Conservation (phyloP, 2,797 vertebrate species). For the Platalea minor region DNA sequence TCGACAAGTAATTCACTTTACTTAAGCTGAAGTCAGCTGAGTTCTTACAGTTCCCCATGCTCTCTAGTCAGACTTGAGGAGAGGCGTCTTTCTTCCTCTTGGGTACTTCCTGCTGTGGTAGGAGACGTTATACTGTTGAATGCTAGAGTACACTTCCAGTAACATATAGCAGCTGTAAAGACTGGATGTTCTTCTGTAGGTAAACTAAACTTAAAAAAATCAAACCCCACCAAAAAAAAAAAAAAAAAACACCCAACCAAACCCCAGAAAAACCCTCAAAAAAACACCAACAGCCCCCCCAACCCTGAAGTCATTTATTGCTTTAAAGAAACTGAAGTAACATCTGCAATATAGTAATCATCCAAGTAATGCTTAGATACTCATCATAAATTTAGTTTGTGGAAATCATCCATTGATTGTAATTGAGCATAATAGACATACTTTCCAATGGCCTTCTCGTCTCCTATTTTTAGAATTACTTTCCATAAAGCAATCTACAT, state of each 20-base stretch:
- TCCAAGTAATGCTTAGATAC: background rate
- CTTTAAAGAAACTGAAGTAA: background rate
- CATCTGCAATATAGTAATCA: background rate
- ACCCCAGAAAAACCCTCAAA: background rate
- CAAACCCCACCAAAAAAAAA: background rate
- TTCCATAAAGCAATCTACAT: background rate
- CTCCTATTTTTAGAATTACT: constrained; percentile 25
- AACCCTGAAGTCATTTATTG: background rate
- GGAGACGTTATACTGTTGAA: background rate
- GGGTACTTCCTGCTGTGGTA: background rate
- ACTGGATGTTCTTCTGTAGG: background rate
- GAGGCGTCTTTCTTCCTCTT: background rate
- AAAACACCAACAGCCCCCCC: fast-evolving
- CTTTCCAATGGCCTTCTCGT: background rate
- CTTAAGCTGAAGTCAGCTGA: background rate
- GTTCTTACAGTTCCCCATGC: background rate
- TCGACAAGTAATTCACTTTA: background rate
- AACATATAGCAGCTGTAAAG: background rate
- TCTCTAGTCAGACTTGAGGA: background rate
- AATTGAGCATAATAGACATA: background rate
- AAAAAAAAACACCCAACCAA: background rate
- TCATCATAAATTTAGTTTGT: background rate
- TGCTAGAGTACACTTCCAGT: background rate
- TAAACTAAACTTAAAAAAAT: background rate
- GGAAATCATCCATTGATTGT: background rate